Percentiles rank a stretch among this genome's conserved stretches.
Conservation (phyloP, 1,140 invertebrate species). For the Aphaenogaster ashmeadi region DNA sequence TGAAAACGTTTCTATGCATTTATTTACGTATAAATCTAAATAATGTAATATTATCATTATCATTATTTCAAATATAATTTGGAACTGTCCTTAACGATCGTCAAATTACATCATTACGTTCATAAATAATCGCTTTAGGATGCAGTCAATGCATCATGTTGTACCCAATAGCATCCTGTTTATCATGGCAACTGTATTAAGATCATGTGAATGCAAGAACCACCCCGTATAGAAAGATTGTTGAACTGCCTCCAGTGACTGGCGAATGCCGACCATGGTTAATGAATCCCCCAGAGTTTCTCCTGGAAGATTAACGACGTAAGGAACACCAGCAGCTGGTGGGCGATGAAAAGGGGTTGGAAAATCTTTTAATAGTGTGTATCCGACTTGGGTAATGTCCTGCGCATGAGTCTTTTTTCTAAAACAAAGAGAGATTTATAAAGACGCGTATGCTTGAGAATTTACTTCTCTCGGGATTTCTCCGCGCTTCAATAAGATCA, state of each 20-base stretch:
- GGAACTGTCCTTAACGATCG: neutral
- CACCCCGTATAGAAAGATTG: slow-evolving; percentile 57
- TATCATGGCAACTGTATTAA: slow-evolving; percentile 34
- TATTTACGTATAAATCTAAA: neutral
- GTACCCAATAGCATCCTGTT: slow-evolving; percentile 20
- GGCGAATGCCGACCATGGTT: slow-evolving; percentile 66
- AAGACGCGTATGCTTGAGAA: slow-evolving; percentile 19
- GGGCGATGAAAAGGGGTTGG: slow-evolving; percentile 42
- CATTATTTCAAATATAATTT: slow-evolving; percentile 2
- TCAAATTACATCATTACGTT: slow-evolving; percentile 10
- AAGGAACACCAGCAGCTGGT: slow-evolving; percentile 53
- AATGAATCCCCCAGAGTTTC: slow-evolving; percentile 73
- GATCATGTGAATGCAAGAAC: neutral
- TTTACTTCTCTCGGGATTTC: slow-evolving; percentile 13
- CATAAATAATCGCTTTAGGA: neutral
- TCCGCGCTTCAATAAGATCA: neutral
- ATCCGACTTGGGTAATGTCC: slow-evolving; percentile 52
- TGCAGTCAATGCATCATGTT: neutral
- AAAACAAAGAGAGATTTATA: slow-evolving; percentile 51
- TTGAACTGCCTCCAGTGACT: slow-evolving; percentile 60
- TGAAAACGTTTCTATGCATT: neutral
- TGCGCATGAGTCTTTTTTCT: slow-evolving; percentile 12
- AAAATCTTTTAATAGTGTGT: slow-evolving; percentile 54
- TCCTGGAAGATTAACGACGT: slow-evolving; percentile 74
- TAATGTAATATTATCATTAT: neutral